A percentile compares a stretch with the other conserved stretches of the same genome.
phyloP scores from a whole-genome alignment of 2,888 invertebrate species.

The Himalopsyche kuldschensis region DNA sequence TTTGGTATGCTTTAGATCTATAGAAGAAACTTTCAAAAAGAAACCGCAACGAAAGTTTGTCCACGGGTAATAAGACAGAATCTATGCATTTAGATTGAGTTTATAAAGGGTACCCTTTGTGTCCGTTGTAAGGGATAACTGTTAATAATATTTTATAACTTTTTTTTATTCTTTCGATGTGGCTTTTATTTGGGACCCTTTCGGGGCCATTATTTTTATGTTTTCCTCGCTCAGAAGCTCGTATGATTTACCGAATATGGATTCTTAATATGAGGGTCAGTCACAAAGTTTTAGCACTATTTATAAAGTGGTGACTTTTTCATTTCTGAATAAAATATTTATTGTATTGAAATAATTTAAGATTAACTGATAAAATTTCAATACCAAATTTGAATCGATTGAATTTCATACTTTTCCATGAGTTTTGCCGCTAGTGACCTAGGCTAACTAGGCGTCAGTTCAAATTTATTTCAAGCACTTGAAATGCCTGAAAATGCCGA shows the following conservation, averaged over 20 bases:
- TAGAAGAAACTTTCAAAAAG: background rate
- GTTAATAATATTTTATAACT: conserved; percentile 20
- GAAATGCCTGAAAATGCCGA: too few relatives aligned
- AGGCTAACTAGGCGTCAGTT: too few relatives aligned
- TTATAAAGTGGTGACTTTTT: too few relatives aligned
- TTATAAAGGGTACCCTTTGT: conserved; percentile 12
- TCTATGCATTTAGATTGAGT: conserved; percentile 28
- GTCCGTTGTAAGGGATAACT: conserved; percentile 13
- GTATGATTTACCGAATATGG: conserved; percentile 34
- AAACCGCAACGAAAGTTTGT: background rate
- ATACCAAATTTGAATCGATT: too few relatives aligned
- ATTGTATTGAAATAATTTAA: too few relatives aligned
- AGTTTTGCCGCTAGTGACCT: too few relatives aligned
- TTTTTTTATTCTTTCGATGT: conserved; percentile 18
- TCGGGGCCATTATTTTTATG: conserved; percentile 4
- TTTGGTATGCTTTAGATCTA: background rate
- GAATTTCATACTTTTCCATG: too few relatives aligned
- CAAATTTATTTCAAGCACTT: too few relatives aligned
- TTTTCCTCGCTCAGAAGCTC: conserved; percentile 25
- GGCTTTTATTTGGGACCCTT: conserved; percentile 25
- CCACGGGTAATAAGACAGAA: conserved; percentile 7
- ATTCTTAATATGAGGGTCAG: conserved; percentile 24
- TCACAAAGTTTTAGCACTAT: background rate
- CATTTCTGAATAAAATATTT: too few relatives aligned
- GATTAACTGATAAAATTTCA: too few relatives aligned